phyloP scores from a whole-genome alignment of 2,888 invertebrate genomes.

The Beris morrisii region DNA sequence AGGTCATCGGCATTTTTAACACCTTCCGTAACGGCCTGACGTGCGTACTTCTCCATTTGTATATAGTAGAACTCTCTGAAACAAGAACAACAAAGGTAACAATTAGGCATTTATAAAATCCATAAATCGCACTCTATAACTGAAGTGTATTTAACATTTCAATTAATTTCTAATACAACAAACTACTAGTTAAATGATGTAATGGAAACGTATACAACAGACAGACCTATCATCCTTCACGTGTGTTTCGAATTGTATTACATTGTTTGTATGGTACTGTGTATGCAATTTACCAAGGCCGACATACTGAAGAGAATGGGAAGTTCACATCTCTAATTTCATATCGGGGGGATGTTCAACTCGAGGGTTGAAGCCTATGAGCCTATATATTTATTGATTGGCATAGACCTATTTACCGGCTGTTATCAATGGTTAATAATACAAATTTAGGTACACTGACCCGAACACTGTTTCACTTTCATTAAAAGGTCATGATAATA shows the following conservation, averaged over 20 bases:
- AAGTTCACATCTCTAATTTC: too few species aligned
- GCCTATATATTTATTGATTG: slow-evolving; percentile 32
- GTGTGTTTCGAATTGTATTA: too few species aligned
- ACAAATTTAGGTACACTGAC: slow-evolving; percentile 37
- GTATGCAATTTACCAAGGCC: neutral
- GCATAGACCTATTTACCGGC: slow-evolving; percentile 36
- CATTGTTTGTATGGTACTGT: too few species aligned
- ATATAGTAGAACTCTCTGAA: slow-evolving; percentile 99
- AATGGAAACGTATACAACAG: too few species aligned
- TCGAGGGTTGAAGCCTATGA: neutral
- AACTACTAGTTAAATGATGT: too few species aligned
- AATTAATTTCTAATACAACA: too few species aligned
- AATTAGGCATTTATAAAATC: slow-evolving; percentile 6
- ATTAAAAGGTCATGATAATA: slow-evolving; percentile 32
- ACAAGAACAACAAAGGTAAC: slow-evolving; percentile 44
- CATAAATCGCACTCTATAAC: too few species aligned
- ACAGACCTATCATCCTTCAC: too few species aligned
- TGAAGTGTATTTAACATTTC: too few species aligned
- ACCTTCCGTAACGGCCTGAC: slow-evolving; percentile 97
- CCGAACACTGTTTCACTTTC: slow-evolving; percentile 38
- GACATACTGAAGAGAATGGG: neutral
- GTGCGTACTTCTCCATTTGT: slow-evolving; percentile 99
- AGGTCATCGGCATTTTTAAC: slow-evolving; percentile 90
- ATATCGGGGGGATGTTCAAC: neutral
- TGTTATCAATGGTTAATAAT: slow-evolving; percentile 36